Evolutionary conservation across 2,888 invertebrate species (phyloP).

Genomic region (Lasioglossum morio): DNA sequence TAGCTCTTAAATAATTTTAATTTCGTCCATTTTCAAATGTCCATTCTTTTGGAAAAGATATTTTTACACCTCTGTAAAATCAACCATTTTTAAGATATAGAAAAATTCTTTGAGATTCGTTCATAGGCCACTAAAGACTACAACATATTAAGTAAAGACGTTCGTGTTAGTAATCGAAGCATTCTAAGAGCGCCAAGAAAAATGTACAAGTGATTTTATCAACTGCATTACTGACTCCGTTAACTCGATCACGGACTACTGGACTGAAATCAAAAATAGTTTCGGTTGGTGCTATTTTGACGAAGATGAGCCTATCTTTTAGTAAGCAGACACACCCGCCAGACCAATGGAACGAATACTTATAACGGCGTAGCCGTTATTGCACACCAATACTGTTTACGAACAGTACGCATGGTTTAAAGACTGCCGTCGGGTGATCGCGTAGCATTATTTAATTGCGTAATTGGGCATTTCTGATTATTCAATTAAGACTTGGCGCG

Average conservation of each 20-base stretch:
- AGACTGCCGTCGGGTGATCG: background rate
- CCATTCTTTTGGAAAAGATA: too few relatives aligned
- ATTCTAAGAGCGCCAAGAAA: background rate
- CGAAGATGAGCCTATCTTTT: background rate
- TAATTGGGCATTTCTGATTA: conserved; percentile 49
- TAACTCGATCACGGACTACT: background rate
- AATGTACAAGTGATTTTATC: background rate
- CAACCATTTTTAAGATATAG: too few relatives aligned
- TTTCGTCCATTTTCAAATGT: too few relatives aligned
- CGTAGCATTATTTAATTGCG: conserved; percentile 29
- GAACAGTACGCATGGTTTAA: background rate
- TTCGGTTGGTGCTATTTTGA: background rate
- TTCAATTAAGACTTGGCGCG: conserved; percentile 59
- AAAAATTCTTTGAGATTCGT: too few relatives aligned
- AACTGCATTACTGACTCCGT: background rate
- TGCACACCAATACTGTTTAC: background rate
- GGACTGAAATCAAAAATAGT: background rate
- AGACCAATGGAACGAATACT: background rate
- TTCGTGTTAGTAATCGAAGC: background rate
- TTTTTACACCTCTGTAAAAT: too few relatives aligned
- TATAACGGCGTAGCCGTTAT: background rate
- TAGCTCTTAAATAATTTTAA: too few relatives aligned
- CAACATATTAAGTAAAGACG: background rate
- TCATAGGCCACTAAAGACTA: too few relatives aligned
- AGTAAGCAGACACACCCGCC: background rate